Evolutionary conservation across 2,888 invertebrate species (phyloP).

Genomic region (Gari tellinella): DNA sequence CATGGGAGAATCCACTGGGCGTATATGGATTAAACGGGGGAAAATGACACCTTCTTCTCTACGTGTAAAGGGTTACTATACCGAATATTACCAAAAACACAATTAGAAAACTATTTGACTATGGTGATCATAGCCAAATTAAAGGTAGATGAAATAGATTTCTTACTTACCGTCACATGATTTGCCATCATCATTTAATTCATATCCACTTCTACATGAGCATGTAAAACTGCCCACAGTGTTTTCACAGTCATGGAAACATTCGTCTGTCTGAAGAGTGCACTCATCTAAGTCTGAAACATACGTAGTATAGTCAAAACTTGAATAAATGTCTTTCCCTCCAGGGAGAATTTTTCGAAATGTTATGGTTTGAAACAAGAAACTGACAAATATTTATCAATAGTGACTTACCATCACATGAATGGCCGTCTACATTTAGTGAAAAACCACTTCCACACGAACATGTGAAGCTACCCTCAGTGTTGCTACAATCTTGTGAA

Average conservation of each 20-base stretch:
- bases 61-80: too few species aligned
- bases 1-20: too few species aligned
- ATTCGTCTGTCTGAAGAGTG: constrained; percentile 7
- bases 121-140: too few species aligned
- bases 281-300: constrained; percentile 32
- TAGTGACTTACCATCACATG: constrained; percentile 3
- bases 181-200: constrained; percentile 7
- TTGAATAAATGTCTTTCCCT: neutral
- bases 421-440: constrained; percentile 6
- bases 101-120: too few species aligned
- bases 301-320: neutral
- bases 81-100: too few species aligned
- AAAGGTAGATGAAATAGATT: too few species aligned
- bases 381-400: too few species aligned
- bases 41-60: too few species aligned
- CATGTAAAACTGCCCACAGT: constrained; percentile 26
- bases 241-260: constrained; percentile 23
- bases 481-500: constrained; percentile 20
- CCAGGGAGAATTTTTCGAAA: neutral
- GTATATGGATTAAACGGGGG: too few species aligned
- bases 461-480: constrained; percentile 85
- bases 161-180: constrained; percentile 26
- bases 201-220: constrained; percentile 17
- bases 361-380: too few species aligned
- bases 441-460: constrained; percentile 87